phyloP scores from a whole-genome alignment of 2,113 vertebrate genomes.

The Indicator indicator region DNA sequence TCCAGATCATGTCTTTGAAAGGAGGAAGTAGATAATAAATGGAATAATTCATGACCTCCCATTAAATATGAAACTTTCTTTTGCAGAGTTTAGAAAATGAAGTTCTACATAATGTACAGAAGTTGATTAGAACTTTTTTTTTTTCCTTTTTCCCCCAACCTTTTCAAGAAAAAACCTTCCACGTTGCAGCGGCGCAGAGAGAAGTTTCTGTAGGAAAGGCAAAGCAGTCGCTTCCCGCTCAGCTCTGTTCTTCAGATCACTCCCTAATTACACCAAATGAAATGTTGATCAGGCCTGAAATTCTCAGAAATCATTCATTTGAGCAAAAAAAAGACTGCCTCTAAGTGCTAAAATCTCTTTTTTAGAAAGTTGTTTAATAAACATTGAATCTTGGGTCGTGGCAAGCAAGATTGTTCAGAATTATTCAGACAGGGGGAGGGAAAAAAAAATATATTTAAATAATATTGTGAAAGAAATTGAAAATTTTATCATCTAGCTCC shows the following conservation, averaged over 20 bases:
- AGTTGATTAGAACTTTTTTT: slow-evolving; percentile 95
- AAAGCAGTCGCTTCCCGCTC: slow-evolving; percentile 45
- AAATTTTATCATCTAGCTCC: slow-evolving; percentile 44
- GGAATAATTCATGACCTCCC: slow-evolving; percentile 99
- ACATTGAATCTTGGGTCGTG: slow-evolving; percentile 33
- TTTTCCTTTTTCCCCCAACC: slow-evolving; percentile 10
- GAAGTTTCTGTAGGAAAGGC: slow-evolving; percentile 66
- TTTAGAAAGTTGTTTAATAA: slow-evolving; percentile 62
- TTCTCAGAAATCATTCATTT: background rate
- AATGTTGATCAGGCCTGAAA: slow-evolving; percentile 20
- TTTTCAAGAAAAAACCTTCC: slow-evolving; percentile 78
- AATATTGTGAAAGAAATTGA: slow-evolving; percentile 58
- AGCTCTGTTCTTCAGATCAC: slow-evolving; percentile 10
- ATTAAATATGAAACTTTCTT: slow-evolving; percentile 99
- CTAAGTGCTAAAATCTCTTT: slow-evolving; percentile 19
- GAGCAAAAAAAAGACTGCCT: slow-evolving; percentile 11
- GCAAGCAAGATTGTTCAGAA: slow-evolving; percentile 58
- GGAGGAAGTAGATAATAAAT: slow-evolving; percentile 97
- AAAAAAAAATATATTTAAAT: slow-evolving; percentile 61
- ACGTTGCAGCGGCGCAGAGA: slow-evolving; percentile 68
- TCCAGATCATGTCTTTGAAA: slow-evolving; percentile 97
- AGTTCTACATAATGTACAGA: slow-evolving; percentile 98
- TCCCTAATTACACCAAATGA: slow-evolving; percentile 35
- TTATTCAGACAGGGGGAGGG: slow-evolving; percentile 37
- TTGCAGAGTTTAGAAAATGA: slow-evolving; percentile 96